phyloP scores from a whole-genome alignment of 2,888 invertebrate genomes.

The Perithous albicinctus region DNA sequence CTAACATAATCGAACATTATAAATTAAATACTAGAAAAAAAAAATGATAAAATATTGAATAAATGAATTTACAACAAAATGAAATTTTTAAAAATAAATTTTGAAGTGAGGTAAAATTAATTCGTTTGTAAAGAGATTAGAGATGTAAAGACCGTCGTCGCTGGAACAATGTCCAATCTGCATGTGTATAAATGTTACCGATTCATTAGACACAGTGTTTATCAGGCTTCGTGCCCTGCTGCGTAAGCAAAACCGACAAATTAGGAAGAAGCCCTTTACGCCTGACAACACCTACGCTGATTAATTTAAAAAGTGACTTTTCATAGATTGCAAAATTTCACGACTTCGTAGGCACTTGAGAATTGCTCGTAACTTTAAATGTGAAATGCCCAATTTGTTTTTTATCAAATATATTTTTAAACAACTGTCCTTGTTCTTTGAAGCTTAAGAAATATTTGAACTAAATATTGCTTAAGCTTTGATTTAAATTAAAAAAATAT shows the following conservation, averaged over 20 bases:
- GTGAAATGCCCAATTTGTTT: not conserved
- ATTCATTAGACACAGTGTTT: conserved; percentile 37
- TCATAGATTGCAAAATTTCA: conserved; percentile 20
- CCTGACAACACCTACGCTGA: conserved; percentile 31
- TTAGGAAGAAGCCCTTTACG: conserved; percentile 69
- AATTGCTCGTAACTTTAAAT: not conserved
- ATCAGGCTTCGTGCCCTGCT: conserved; percentile 67
- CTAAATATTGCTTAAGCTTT: no score
- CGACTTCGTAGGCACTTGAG: not conserved
- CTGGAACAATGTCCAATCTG: not conserved
- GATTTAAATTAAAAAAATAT: no score
- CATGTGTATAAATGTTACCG: not conserved
- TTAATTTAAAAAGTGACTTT: conserved; percentile 30
- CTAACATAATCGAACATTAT: no score
- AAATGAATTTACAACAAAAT: no score
- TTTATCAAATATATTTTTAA: not conserved
- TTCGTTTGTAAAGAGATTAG: not conserved
- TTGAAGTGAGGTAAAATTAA: no score
- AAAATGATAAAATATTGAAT: no score
- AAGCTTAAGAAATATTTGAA: not conserved
- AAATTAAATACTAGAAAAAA: no score
- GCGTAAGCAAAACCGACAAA: conserved; percentile 62
- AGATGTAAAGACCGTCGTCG: not conserved
- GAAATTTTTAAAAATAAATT: no score
- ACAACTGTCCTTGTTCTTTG: not conserved